Evolutionary conservation across 2,888 invertebrate species (phyloP).

Genomic region (Drosophila incognita): DNA sequence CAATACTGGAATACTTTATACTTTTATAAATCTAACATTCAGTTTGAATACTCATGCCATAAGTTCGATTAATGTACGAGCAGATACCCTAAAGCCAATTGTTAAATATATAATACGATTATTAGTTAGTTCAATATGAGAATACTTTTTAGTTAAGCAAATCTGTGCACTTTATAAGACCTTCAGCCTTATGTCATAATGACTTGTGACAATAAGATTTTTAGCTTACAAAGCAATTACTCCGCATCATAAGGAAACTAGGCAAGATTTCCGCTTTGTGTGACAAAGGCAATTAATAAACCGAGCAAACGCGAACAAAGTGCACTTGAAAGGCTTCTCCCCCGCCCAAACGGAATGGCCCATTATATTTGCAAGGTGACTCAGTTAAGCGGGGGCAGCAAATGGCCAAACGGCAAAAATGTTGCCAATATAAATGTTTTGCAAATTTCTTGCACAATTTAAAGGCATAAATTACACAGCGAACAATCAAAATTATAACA

Average conservation of each 20-base stretch:
- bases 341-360: slow-evolving; percentile 1
- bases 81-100: not conserved
- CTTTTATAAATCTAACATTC: not conserved
- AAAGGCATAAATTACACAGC: slow-evolving; percentile 67
- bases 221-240: not conserved
- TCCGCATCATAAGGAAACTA: not conserved
- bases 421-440: slow-evolving; percentile 62
- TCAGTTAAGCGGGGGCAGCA: slow-evolving; percentile 38
- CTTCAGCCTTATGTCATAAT: not conserved
- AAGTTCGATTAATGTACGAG: not conserved
- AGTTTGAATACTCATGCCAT: not conserved
- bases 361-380: slow-evolving; percentile 29
- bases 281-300: slow-evolving; percentile 12
- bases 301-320: not conserved
- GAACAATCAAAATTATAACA: slow-evolving; percentile 64
- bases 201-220: not conserved
- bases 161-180: not conserved
- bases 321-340: slow-evolving; percentile 44
- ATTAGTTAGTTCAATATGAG: no score
- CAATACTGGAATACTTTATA: not conserved
- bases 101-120: not conserved
- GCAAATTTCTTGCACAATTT: slow-evolving; percentile 75
- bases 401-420: slow-evolving; percentile 12
- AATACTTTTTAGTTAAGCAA: not conserved
- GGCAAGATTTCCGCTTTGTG: not conserved